These are phyloP conservation scores for Heliconius nattereri DNA, from an alignment of 1,140 invertebrate genomes.

Conservation along the genomic window DNA sequence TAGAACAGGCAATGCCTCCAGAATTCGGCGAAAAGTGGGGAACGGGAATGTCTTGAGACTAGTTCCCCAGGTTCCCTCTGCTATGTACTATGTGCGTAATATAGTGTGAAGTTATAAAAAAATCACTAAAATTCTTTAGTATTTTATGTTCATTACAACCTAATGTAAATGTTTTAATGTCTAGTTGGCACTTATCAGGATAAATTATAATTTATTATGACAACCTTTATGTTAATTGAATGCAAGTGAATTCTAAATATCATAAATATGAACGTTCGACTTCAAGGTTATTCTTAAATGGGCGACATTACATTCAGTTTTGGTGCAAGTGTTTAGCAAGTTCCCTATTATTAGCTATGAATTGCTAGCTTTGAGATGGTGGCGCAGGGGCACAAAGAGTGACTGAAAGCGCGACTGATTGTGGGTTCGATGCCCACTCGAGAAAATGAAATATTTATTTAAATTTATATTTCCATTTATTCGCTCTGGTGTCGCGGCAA, in stretches of 20 bases:
- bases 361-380: no score
- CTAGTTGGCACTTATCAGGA: not conserved
- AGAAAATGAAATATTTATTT: no score
- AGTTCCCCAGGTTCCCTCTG: no score
- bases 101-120: no score
- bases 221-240: not conserved
- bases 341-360: not conserved
- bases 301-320: not conserved
- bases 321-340: not conserved
- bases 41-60: no score
- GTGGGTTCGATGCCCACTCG: no score
- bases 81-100: not conserved
- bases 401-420: no score
- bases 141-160: not conserved
- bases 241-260: constrained; percentile 10
- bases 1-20: no score
- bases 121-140: not conserved
- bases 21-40: no score
- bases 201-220: constrained; percentile 6
- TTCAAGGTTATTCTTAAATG: not conserved
- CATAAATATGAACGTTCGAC: not conserved
- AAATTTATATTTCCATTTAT: no score
- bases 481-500: no score
- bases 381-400: no score
- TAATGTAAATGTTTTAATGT: not conserved